A percentile compares a stretch with the other conserved stretches of the same genome.
These are phyloP conservation scores for Turritopsis rubra DNA, from an alignment of 30 jellyfish, hydroid and myxozoan species.

Conservation along the genomic window DNA sequence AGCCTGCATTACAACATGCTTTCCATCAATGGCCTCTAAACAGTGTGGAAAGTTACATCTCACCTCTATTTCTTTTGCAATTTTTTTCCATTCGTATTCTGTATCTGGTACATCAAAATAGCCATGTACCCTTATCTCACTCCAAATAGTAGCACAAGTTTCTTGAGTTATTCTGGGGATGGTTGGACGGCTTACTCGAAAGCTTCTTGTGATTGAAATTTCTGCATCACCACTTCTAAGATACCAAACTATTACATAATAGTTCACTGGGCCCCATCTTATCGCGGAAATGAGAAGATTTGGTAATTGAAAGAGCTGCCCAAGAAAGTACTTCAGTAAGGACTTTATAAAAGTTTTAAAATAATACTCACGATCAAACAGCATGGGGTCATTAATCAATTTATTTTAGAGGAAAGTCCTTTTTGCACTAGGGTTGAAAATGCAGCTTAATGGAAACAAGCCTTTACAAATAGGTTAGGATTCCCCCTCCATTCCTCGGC, in stretches of 20 bases:
- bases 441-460: too few species aligned
- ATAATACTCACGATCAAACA: slow-evolving; percentile 29
- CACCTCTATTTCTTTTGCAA: slow-evolving; percentile 25
- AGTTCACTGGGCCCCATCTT: slow-evolving; percentile 11
- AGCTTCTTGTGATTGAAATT: slow-evolving; percentile 40
- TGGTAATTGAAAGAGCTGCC: background rate
- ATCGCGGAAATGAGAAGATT: slow-evolving; percentile 2
- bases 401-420: too few species aligned
- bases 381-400: slow-evolving; percentile 23
- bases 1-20: slow-evolving; percentile 55
- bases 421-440: too few species aligned
- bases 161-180: slow-evolving; percentile 33
- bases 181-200: slow-evolving; percentile 37
- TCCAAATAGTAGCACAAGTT: slow-evolving; percentile 39
- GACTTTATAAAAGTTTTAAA: background rate
- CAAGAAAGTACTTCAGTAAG: slow-evolving; percentile 8
- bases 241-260: slow-evolving; percentile 10
- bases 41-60: slow-evolving; percentile 56
- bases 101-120: slow-evolving; percentile 25
- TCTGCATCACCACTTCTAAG: slow-evolving; percentile 39
- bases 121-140: background rate
- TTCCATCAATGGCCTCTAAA: slow-evolving; percentile 48
- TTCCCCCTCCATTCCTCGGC: too few species aligned
- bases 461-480: too few species aligned
- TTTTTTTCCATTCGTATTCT: slow-evolving; percentile 27